These are phyloP conservation scores for Corella eumyota DNA, from an alignment of 23 tunicate species.

Conservation along the genomic window DNA sequence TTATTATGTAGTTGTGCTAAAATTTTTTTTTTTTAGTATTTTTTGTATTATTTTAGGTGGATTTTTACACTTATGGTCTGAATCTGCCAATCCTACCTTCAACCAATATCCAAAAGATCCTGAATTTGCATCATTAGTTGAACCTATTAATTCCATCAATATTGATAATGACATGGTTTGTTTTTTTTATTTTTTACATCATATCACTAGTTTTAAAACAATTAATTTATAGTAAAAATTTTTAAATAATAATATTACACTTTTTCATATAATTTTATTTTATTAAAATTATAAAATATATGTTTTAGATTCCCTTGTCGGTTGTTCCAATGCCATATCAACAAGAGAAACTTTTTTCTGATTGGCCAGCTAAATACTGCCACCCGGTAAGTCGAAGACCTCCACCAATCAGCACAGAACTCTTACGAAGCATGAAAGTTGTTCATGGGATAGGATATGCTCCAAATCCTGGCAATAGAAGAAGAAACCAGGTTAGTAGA, in stretches of 20 bases:
- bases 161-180: slow-evolving; percentile 39
- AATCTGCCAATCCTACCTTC: slow-evolving; percentile 50
- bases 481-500: slow-evolving; percentile 56
- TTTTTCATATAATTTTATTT: not conserved
- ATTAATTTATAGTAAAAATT: not conserved
- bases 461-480: slow-evolving; percentile 81
- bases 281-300: not conserved
- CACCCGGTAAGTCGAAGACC: slow-evolving; percentile 76
- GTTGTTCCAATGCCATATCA: slow-evolving; percentile 57
- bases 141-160: slow-evolving; percentile 19
- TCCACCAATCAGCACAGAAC: slow-evolving; percentile 78
- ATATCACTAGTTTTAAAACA: not conserved
- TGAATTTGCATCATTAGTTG: slow-evolving; percentile 34
- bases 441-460: slow-evolving; percentile 90
- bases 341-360: slow-evolving; percentile 63
- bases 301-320: slow-evolving; percentile 42
- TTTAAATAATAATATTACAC: not conserved
- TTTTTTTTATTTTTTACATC: not conserved
- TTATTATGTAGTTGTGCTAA: not conserved
- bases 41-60: no score
- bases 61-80: slow-evolving; percentile 75
- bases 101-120: slow-evolving; percentile 59
- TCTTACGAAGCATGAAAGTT: slow-evolving; percentile 76
- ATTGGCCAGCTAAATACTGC: slow-evolving; percentile 67
- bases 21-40: not conserved